Evolutionary conservation across 1,140 invertebrate genomes (phyloP), one percentile per base, ranked within the genome.

Genomic region (Brachionus koreanus): DNA sequence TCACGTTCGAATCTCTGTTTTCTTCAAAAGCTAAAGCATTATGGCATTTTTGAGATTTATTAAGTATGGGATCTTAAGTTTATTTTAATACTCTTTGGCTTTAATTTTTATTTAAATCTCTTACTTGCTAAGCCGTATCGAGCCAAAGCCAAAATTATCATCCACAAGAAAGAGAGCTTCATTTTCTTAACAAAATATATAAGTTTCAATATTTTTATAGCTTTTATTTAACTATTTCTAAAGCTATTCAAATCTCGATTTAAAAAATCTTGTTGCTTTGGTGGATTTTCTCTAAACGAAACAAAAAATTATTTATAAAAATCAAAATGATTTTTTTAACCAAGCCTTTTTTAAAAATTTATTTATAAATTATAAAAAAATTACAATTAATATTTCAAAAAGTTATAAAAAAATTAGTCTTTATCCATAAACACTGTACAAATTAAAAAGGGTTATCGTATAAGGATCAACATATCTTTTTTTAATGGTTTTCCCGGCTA

Each of bases 261-360:
- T 25, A 19, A 65, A 65, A 63, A 65, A 65, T 23, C 63, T 65
- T 65, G 63, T 65, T 65, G 63, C 63, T 65, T 65, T 65, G 3
- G 29, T 29, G 29, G 3, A 29, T 29, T 29, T 29, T 29, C 29
- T 29, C 3, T 29, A 29, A 29, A 29, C n/a, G n/a, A n/a, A n/a
- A n/a, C n/a, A 29, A 29, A 29, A 29, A 29, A 29, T 3, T 29
- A 29, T 29, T 57, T 19, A 19, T 42, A 42, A 19, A 57, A 5
- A 57, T 9, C 16, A 9, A 19, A 57, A 10, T 19, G 5, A n/a
- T 57, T 23, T 25, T 57, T 57, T 19, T 19, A 19, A 19, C 16
- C 9, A 19, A 5, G 4, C 49, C n/a, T 57, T 57, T 19, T 25
- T 57, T 57, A 7, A 7, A 19, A 23, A 57, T 57, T 57, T 7